These are phyloP conservation scores for Lophius americanus DNA, from an alignment of 2,797 vertebrate genomes.

Conservation along the genomic window DNA sequence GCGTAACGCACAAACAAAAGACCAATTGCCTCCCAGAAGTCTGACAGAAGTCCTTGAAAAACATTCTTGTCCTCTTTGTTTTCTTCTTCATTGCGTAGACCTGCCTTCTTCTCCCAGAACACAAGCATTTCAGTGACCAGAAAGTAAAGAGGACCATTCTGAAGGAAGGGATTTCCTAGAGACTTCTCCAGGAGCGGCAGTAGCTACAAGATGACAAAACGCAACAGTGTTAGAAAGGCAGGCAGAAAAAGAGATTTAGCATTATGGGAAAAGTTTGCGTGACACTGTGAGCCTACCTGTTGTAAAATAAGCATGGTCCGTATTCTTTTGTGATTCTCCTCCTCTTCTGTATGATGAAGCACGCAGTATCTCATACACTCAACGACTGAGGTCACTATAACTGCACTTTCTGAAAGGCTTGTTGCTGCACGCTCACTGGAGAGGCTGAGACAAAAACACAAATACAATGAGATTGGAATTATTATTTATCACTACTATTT, in stretches of 20 bases:
- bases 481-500: neutral
- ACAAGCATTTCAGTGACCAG: conserved; percentile 86
- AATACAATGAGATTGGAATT: conserved; percentile 7
- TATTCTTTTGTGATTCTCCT: conserved; percentile 77
- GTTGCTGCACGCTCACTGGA: conserved; percentile 85
- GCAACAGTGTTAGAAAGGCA: conserved; percentile 15
- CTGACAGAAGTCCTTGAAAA: conserved; percentile 83
- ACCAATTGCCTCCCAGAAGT: conserved; percentile 90
- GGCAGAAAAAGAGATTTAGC: neutral
- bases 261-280: neutral
- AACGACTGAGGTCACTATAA: conserved; percentile 86
- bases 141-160: conserved; percentile 88
- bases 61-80: conserved; percentile 44
- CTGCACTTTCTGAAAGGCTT: conserved; percentile 89
- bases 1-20: conserved; percentile 81
- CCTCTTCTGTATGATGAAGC: conserved; percentile 79
- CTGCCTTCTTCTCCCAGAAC: conserved; percentile 90
- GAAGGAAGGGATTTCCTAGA: conserved; percentile 84
- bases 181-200: conserved; percentile 86
- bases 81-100: conserved; percentile 52
- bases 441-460: conserved; percentile 76
- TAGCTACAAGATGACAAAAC: conserved; percentile 78
- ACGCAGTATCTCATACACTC: conserved; percentile 91
- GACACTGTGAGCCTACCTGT: conserved; percentile 82
- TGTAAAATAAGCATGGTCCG: conserved; percentile 88